Evolutionary conservation across 2,888 invertebrate genomes (phyloP), one percentile per base, ranked within the genome.

Genomic region (Epirrita christyi): DNA sequence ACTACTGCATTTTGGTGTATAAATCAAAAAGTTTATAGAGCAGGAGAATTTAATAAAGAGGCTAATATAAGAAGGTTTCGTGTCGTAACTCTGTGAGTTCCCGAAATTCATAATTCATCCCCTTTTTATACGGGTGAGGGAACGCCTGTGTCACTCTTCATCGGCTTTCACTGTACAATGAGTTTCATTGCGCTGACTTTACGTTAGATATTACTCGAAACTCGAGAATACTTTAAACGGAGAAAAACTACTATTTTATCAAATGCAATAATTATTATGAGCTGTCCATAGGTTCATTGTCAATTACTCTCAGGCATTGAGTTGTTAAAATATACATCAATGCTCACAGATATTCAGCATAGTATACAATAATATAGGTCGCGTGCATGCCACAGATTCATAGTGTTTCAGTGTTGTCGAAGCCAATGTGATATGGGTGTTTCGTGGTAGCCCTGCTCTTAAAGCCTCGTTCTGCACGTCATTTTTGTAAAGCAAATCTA

Each of bases 401-500:
- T 32, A 32, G 7, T 0, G 32, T 7, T 7, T 32, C 7, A 7
- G 32, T 32, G 8, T 9, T 4, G n/a, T n/a, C n/a, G n/a, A n/a
- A 21, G 21, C 4, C 21, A 21, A 21, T 21, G 21, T 27, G 29
- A 15, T 51, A 48, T 32, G 59, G 60, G 60, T 50, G 56, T 32
- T 56, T 53, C 49, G 54, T 38, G 63, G 58, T 61, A 58, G 43
- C 61, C 66, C 55, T 51, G 49, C 45, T 59, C 60, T 57, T 60
- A 57, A 63, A 61, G 62, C 61, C 61, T 59, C 46, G 48, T 56
- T 54, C 50, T 55, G 55, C 55, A 53, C 51, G 64, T 61, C 55
- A 57, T 59, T 63, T 57, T 47, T 56, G 50, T 67, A 55, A 64
- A 59, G 59, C 64, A 66, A 64, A 61, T 54, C 54, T 57, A 61